Conservation (phyloP, 2,797 vertebrate genomes). For the Orestias chungarensis region DNA sequence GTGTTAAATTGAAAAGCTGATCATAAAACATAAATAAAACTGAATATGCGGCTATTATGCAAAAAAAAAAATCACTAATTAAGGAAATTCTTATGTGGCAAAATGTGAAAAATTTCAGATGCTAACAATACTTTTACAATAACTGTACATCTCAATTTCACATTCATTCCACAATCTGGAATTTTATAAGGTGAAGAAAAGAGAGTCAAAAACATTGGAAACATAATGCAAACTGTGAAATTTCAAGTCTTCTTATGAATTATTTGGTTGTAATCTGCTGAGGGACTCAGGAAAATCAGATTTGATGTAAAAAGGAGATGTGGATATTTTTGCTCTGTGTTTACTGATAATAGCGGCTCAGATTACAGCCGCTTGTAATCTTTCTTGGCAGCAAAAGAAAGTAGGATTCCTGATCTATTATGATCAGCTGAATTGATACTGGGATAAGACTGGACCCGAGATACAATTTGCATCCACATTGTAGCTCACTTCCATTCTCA, state of each 20-base stretch:
- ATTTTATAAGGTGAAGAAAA: neutral
- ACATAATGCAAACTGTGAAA: slow-evolving; percentile 4
- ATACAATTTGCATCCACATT: slow-evolving; percentile 45
- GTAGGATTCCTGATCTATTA: slow-evolving; percentile 23
- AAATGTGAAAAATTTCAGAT: neutral
- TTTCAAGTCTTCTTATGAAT: slow-evolving; percentile 2
- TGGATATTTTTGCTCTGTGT: slow-evolving; percentile 25
- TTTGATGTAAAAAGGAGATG: slow-evolving; percentile 10
- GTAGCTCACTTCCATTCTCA: slow-evolving; percentile 24
- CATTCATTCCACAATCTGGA: neutral
- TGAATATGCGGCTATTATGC: neutral
- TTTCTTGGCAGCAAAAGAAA: slow-evolving; percentile 37
- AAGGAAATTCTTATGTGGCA: neutral
- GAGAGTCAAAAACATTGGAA: neutral
- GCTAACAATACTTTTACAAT: neutral
- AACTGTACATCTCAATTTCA: neutral
- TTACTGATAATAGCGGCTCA: slow-evolving; percentile 16
- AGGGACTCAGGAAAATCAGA: slow-evolving; percentile 10
- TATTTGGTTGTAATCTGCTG: slow-evolving; percentile 18
- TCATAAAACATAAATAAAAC: neutral
- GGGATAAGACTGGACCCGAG: slow-evolving; percentile 25
- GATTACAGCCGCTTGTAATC: slow-evolving; percentile 33
- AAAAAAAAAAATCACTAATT: neutral
- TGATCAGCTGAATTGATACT: slow-evolving; percentile 52
- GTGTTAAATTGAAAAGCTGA: neutral